Evolutionary conservation across 1,140 invertebrate genomes (phyloP).

Genomic region (Cotesia chilonis): DNA sequence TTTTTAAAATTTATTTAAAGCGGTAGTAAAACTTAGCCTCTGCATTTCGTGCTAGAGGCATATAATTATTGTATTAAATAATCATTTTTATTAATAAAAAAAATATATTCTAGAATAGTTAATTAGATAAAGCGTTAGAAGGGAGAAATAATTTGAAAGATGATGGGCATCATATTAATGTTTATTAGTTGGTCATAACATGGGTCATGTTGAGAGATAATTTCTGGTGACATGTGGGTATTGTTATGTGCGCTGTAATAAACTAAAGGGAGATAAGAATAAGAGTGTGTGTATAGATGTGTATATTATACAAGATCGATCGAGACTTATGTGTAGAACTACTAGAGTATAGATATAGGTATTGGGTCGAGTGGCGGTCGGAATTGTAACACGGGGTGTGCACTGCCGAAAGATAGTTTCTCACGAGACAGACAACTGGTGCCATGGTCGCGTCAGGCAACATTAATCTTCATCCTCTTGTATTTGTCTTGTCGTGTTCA

Average conservation of each 20-base stretch:
- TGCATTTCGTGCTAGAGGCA: too few relatives aligned
- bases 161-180: background rate
- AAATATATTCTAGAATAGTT: background rate
- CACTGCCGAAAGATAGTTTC: slow-evolving; percentile 41
- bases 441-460: slow-evolving; percentile 37
- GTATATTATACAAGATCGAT: slow-evolving; percentile 23
- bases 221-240: background rate
- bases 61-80: background rate
- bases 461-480: slow-evolving; percentile 60
- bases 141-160: background rate
- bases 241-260: slow-evolving; percentile 21
- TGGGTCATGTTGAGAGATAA: slow-evolving; percentile 8
- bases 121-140: slow-evolving; percentile 1
- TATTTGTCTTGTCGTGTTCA: slow-evolving; percentile 50
- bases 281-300: slow-evolving; percentile 12
- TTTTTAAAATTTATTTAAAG: too few relatives aligned
- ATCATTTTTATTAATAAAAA: background rate
- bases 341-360: background rate
- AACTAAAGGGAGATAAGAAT: slow-evolving; percentile 16
- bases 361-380: slow-evolving; percentile 16
- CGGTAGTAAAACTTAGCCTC: too few relatives aligned
- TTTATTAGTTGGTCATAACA: slow-evolving; percentile 1
- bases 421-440: slow-evolving; percentile 38
- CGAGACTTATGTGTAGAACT: background rate
- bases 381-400: too few relatives aligned